Evolutionary conservation across 2,113 vertebrate species (phyloP).

Genomic region (Eulemur macaco): DNA sequence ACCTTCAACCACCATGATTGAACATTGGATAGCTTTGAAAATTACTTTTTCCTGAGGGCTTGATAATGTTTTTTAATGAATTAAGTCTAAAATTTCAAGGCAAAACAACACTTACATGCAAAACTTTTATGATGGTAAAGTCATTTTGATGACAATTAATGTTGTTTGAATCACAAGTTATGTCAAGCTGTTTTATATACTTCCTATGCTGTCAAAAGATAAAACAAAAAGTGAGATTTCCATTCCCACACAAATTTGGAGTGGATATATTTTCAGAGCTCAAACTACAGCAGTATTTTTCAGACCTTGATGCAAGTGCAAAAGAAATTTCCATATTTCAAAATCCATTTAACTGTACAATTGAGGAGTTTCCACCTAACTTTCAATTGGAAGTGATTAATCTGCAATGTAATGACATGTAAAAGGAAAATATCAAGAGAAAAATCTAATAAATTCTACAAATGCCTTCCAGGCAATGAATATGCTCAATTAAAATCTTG

Average conservation of each 20-base stretch:
- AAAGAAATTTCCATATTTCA: slow-evolving; percentile 39
- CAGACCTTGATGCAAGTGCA: background rate
- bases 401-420: slow-evolving; percentile 14
- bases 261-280: background rate
- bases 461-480: background rate
- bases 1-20: background rate
- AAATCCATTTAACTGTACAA: slow-evolving; percentile 33
- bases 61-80: background rate
- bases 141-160: background rate
- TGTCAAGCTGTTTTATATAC: background rate
- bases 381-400: slow-evolving; percentile 45
- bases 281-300: background rate
- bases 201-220: slow-evolving; percentile 35
- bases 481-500: slow-evolving; percentile 28
- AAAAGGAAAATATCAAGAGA: slow-evolving; percentile 43
- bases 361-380: background rate
- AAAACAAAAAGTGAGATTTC: slow-evolving; percentile 49
- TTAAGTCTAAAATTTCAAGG: slow-evolving; percentile 29
- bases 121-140: background rate
- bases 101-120: background rate
- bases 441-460: slow-evolving; percentile 51
- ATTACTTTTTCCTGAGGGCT: background rate
- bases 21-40: background rate
- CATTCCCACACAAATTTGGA: background rate
- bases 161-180: background rate